Evolutionary conservation across 2,797 vertebrate genomes (phyloP).

Genomic region (Microhierax caerulescens): DNA sequence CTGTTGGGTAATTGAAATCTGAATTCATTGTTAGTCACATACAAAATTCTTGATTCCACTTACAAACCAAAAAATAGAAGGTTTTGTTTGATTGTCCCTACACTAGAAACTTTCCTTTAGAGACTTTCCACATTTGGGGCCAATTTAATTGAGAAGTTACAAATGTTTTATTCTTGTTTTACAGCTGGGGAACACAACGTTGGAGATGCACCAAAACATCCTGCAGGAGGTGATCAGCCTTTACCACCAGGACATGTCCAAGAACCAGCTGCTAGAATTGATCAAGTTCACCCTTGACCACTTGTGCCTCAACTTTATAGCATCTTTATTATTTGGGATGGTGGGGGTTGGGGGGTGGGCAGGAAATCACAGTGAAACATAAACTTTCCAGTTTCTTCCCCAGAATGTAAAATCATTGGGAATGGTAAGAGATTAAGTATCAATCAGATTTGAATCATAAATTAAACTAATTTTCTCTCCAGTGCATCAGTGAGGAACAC

Average conservation of each 20-base stretch:
- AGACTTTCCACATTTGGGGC: not conserved
- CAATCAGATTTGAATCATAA: not conserved
- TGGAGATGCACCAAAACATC: constrained; percentile 51
- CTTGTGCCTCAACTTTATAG: constrained; percentile 64
- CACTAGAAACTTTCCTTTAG: not conserved
- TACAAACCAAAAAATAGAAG: not conserved
- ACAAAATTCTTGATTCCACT: not conserved
- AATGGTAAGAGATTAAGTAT: not conserved
- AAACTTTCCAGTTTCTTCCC: constrained; percentile 13
- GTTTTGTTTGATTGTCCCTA: not conserved
- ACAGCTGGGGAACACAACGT: constrained; percentile 50
- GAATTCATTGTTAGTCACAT: not conserved
- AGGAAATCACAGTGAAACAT: constrained; percentile 12
- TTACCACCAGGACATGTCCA: constrained; percentile 60
- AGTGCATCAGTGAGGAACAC: not conserved
- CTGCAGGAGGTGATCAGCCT: constrained; percentile 44
- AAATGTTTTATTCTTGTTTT: constrained; percentile 37
- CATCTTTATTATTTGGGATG: constrained; percentile 39
- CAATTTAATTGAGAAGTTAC: not conserved
- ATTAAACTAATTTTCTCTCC: not conserved
- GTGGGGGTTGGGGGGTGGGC: not conserved
- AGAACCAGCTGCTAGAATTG: constrained; percentile 54
- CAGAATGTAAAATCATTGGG: not conserved
- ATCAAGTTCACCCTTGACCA: constrained; percentile 61
- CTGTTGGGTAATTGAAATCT: not conserved